Evolutionary conservation across 2,113 vertebrate species (phyloP).

Genomic region (Eidolon helvum): DNA sequence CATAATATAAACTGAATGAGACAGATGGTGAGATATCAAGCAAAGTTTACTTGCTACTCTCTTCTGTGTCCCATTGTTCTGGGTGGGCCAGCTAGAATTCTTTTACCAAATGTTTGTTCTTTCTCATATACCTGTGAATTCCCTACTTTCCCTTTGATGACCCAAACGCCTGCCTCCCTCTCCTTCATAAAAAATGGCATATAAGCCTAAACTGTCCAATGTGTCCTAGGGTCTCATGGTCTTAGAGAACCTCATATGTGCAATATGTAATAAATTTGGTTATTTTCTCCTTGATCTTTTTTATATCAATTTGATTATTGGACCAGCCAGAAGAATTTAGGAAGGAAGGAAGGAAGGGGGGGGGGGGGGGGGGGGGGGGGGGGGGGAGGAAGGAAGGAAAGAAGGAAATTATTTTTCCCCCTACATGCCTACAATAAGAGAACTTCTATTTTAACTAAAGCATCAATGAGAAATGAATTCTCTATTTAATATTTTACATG

Average conservation of each 20-base stretch:
- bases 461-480: background rate
- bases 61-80: background rate
- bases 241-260: background rate
- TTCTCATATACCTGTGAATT: background rate
- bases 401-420: background rate
- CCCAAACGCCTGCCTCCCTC: background rate
- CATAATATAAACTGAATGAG: too few relatives aligned
- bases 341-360: too few relatives aligned
- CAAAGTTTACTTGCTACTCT: background rate
- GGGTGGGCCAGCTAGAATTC: background rate
- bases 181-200: background rate
- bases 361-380: too few relatives aligned
- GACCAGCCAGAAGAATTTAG: background rate
- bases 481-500: background rate
- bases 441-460: background rate
- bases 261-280: background rate
- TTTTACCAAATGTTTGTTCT: background rate
- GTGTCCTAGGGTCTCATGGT: background rate
- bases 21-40: background rate
- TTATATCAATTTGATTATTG: background rate
- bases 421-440: background rate
- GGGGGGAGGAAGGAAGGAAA: too few relatives aligned
- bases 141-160: background rate
- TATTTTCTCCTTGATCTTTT: background rate
- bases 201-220: background rate